Base-by-base conservation (phyloP, 2,113 vertebrate genomes). In the Nothobranchius kuhntae region DNA sequence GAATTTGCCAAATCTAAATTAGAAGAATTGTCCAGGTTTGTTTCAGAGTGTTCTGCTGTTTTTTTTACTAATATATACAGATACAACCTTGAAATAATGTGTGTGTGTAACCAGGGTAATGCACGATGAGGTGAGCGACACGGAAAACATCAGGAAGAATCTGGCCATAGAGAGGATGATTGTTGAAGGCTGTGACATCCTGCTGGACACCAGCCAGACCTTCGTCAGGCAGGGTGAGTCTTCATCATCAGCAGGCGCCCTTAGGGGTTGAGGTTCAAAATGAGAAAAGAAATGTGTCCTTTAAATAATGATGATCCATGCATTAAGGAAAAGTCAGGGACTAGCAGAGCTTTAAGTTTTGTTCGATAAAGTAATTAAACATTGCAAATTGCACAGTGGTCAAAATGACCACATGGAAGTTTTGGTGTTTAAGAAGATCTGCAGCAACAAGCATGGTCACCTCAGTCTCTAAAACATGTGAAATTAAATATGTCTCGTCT, bases 101-200 rank as follows among this genome's bases (percentile, higher is more conserved):
- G 11, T 60, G 12, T 65, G 50, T 81, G 48, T 70, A 35, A 0
- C 55, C 89, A 99, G 97, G 88, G 93, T 99, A 44, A 98, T 99
- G 96, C 97, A 99, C 0, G 97, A 99, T 52, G 97, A 98, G 90
- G 97, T 98, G 71, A 98, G 97, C 0, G 97, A 99, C 91, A 99
- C 97, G 0, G 97, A 99, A 86, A 99, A 99, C 90, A 99, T 99
- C 78, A 86, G 97, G 10, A 98, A 99, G 90, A 99, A 98, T 85
- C 92, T 99, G 58, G 96, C 97, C 75, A 98, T 98, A 63, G 97
- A 99, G 83, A 93, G 97, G 85, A 99, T 95, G 85, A 99, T 99
- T 17, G 97, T 99, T 38, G 97, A 99, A 77, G 97, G 97, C 54
- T 99, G 97, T 78, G 97, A 99, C 87, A 97, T 99, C 71, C 81